Conservation (phyloP, 1,140 invertebrate genomes). For the Achatina immaculata region DNA sequence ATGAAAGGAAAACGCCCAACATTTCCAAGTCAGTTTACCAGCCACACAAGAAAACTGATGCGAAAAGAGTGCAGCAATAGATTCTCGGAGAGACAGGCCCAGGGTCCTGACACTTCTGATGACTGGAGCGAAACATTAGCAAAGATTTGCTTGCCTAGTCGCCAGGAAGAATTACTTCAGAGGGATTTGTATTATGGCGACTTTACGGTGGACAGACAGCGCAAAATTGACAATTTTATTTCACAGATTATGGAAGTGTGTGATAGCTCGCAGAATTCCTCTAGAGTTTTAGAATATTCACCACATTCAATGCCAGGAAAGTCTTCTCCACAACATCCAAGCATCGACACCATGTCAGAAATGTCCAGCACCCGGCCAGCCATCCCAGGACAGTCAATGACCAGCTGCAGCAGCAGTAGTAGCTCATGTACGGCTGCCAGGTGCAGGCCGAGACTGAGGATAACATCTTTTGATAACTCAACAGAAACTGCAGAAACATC, state of each 20-base stretch:
- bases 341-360: too few relatives aligned
- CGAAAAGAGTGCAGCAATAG: conserved; percentile 12
- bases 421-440: conserved; percentile 37
- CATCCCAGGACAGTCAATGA: conserved; percentile 59
- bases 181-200: conserved; percentile 63
- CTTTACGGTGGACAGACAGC: conserved; percentile 63
- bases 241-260: too few relatives aligned
- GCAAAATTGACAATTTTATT: conserved; percentile 52
- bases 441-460: conserved; percentile 14
- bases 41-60: neutral
- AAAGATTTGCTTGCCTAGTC: conserved; percentile 35
- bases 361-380: too few relatives aligned
- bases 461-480: too few relatives aligned
- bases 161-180: conserved; percentile 58
- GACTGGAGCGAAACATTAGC: conserved; percentile 52
- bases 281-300: too few relatives aligned
- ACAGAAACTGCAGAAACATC: too few relatives aligned
- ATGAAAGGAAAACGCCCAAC: neutral
- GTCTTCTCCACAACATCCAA: too few relatives aligned
- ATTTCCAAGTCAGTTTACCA: neutral
- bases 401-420: conserved; percentile 46
- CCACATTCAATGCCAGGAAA: too few relatives aligned
- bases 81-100: conserved; percentile 39
- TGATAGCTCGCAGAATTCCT: too few relatives aligned
- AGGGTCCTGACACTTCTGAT: conserved; percentile 47